These are phyloP conservation scores for Trachops cirrhosus DNA, from an alignment of 2,797 vertebrate species.

Conservation along the genomic window DNA sequence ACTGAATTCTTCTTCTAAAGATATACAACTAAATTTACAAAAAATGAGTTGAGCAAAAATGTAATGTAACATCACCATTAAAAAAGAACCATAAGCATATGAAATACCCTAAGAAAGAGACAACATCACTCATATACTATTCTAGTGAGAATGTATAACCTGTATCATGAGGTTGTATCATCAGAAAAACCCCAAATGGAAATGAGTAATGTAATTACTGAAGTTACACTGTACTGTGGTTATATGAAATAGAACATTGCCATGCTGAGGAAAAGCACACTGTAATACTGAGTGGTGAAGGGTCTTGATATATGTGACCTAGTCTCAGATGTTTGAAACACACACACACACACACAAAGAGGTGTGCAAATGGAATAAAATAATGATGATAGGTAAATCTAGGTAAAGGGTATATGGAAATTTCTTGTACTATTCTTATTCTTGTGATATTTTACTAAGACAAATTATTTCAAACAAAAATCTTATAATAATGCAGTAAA, in stretches of 20 bases:
- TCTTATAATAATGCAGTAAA: not conserved
- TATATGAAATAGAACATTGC: not conserved
- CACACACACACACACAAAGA: not conserved
- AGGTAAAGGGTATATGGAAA: not conserved
- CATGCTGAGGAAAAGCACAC: not conserved
- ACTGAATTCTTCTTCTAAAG: conserved; percentile 33
- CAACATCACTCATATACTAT: not conserved
- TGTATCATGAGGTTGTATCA: not conserved
- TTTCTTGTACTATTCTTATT: not conserved
- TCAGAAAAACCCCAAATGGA: conserved; percentile 4
- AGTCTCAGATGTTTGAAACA: conserved; percentile 13
- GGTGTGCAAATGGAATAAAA: not conserved
- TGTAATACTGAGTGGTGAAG: not conserved
- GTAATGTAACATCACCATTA: not conserved
- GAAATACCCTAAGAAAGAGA: not conserved
- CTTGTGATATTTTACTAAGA: conserved; percentile 1
- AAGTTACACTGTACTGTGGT: not conserved
- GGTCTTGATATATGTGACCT: not conserved
- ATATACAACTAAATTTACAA: not conserved
- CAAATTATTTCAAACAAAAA: conserved; percentile 58
- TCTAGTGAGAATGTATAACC: not conserved
- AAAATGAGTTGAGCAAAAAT: conserved; percentile 18
- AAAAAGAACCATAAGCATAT: not conserved
- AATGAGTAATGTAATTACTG: not conserved
- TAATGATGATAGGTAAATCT: not conserved